Conservation (phyloP, 2,888 invertebrate genomes). For the Watsonalla cultraria region DNA sequence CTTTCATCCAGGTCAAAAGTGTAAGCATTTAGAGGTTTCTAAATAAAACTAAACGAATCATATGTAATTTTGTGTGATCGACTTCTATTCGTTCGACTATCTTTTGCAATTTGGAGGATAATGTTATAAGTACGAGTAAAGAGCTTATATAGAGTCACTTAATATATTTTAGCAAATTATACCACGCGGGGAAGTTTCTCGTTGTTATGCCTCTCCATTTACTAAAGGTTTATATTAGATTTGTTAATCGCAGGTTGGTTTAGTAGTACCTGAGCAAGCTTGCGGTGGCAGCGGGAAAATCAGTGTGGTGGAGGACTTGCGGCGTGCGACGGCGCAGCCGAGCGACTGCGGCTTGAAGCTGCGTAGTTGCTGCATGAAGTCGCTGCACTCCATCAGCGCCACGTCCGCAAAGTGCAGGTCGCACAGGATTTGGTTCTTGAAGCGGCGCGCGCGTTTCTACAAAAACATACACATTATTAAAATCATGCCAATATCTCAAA, state of each 20-base stretch:
- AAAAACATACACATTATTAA: not conserved
- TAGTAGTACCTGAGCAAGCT: slow-evolving; percentile 90
- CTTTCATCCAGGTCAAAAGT: too few relatives aligned
- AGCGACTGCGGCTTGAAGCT: slow-evolving; percentile 97
- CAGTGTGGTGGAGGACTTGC: slow-evolving; percentile 95
- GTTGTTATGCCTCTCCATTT: too few relatives aligned
- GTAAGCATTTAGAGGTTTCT: too few relatives aligned
- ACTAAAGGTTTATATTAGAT: not conserved
- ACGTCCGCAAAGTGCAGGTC: slow-evolving; percentile 98
- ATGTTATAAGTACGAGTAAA: too few relatives aligned
- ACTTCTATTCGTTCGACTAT: too few relatives aligned
- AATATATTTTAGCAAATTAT: too few relatives aligned
- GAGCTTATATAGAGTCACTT: too few relatives aligned
- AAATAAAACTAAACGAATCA: too few relatives aligned
- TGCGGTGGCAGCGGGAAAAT: slow-evolving; percentile 96
- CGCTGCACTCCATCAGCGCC: slow-evolving; percentile 97
- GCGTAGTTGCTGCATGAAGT: slow-evolving; percentile 97
- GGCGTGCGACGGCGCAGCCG: slow-evolving; percentile 95
- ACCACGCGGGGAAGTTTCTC: too few relatives aligned
- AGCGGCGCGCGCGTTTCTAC: slow-evolving; percentile 81
- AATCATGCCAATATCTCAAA: too few relatives aligned
- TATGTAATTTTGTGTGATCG: too few relatives aligned
- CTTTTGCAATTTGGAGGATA: too few relatives aligned
- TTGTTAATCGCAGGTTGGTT: not conserved
- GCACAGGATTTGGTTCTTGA: slow-evolving; percentile 95